Percentiles rank a stretch among this genome's conserved stretches.
phyloP scores from a whole-genome alignment of 2,888 invertebrate species.

The Stomorhina lunata region DNA sequence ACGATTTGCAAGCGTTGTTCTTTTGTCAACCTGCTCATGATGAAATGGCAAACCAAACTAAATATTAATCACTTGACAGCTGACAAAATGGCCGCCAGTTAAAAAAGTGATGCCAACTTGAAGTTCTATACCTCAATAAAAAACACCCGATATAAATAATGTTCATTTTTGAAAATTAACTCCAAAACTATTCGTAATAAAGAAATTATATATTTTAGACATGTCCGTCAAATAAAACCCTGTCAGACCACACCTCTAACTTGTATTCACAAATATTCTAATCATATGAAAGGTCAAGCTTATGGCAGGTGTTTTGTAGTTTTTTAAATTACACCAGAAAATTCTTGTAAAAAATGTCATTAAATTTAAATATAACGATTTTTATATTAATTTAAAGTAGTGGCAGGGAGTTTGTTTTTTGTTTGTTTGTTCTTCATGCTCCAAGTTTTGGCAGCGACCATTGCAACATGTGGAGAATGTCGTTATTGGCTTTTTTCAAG shows the following conservation, averaged over 20 bases:
- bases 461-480: slow-evolving; percentile 28
- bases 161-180: no score
- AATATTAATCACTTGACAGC: no score
- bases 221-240: slow-evolving; percentile 14
- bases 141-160: no score
- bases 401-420: background rate
- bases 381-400: background rate
- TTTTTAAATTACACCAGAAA: background rate
- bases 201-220: background rate
- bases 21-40: no score
- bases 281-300: background rate
- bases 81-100: no score
- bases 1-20: no score
- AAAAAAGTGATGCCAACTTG: no score
- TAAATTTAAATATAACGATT: background rate
- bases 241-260: slow-evolving; percentile 9
- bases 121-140: no score
- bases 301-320: background rate
- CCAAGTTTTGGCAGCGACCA: background rate
- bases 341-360: background rate
- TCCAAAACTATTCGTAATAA: background rate
- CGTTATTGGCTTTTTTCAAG: slow-evolving; percentile 34
- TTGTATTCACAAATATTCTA: background rate
- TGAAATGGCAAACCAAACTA: no score
- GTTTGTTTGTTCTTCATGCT: background rate